Evolutionary conservation across 2,797 vertebrate species (phyloP).

Genomic region (Dallia pectoralis): DNA sequence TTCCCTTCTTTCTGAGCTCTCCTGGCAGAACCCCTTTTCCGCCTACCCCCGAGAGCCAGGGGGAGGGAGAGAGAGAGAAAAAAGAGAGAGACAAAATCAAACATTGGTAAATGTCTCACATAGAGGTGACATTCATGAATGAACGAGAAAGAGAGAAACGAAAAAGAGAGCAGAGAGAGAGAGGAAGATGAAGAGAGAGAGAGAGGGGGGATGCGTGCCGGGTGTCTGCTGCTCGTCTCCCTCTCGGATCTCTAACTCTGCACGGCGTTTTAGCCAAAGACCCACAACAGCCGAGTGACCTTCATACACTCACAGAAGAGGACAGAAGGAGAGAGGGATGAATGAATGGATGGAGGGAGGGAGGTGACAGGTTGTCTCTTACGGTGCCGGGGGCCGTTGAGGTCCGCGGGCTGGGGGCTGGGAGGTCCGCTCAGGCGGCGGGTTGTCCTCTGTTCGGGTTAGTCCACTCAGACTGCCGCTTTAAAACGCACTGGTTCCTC

Average conservation of each 20-base stretch:
- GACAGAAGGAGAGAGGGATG: constrained; percentile 38
- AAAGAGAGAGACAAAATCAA: constrained; percentile 26
- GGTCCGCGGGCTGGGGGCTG: constrained; percentile 19
- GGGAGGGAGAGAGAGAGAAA: background rate
- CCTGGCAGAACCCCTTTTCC: constrained; percentile 35
- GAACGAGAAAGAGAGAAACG: constrained; percentile 24
- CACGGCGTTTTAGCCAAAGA: background rate
- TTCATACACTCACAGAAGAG: constrained; percentile 62
- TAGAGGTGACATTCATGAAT: constrained; percentile 78
- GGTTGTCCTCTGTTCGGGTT: constrained; percentile 14
- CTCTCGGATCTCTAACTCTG: constrained; percentile 9
- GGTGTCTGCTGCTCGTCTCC: background rate
- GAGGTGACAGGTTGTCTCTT: constrained; percentile 23
- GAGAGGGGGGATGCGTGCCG: constrained; percentile 18
- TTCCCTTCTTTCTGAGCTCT: constrained; percentile 46
- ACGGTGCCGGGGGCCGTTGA: constrained; percentile 23
- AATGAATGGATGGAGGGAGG: constrained; percentile 47
- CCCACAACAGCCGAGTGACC: constrained; percentile 53
- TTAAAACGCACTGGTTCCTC: constrained; percentile 12
- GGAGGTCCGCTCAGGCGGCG: constrained; percentile 36
- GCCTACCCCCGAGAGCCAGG: constrained; percentile 55
- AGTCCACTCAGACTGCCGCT: constrained; percentile 15
- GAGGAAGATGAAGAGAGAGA: constrained; percentile 31
- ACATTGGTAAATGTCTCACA: constrained; percentile 65
- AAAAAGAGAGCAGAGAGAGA: constrained; percentile 17